Conservation (phyloP, 1,140 invertebrate species). For the Drosophila tsacasi region DNA sequence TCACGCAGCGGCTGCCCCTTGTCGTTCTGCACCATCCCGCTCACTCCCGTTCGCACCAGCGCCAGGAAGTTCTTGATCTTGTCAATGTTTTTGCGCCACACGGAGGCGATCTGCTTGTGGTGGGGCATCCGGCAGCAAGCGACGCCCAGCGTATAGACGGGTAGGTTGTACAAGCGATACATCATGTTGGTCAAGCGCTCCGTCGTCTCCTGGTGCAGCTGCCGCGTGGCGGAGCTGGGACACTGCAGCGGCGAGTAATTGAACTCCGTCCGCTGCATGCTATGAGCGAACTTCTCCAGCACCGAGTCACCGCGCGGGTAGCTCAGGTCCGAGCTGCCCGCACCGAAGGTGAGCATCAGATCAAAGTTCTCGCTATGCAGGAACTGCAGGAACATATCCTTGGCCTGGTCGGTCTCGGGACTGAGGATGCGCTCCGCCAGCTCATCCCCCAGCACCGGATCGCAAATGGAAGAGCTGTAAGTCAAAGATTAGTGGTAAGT, state of each 20-base stretch:
- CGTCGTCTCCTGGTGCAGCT: conserved; percentile 59
- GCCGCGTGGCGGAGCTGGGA: conserved; percentile 51
- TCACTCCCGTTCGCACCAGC: conserved; percentile 88
- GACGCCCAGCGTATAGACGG: conserved; percentile 87
- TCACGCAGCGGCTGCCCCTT: conserved; percentile 88
- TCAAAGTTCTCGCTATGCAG: conserved; percentile 75
- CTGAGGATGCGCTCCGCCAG: conserved; percentile 74
- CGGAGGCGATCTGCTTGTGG: conserved; percentile 87
- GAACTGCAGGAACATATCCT: conserved; percentile 72
- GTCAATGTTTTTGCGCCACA: conserved; percentile 91
- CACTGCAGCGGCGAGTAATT: conserved; percentile 75
- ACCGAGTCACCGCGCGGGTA: conserved; percentile 70
- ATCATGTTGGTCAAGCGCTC: conserved; percentile 86
- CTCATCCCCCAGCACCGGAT: conserved; percentile 74
- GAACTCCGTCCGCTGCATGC: conserved; percentile 74
- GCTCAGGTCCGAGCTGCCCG: conserved; percentile 69
- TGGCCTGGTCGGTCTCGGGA: conserved; percentile 60
- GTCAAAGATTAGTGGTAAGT: not conserved
- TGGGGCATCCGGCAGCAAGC: conserved; percentile 93
- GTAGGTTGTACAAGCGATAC: conserved; percentile 86
- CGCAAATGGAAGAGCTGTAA: conserved; percentile 71
- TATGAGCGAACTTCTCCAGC: conserved; percentile 72
- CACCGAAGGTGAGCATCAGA: conserved; percentile 75
- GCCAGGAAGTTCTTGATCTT: conserved; percentile 89
- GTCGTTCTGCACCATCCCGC: conserved; percentile 89